Evolutionary conservation across 2,888 invertebrate genomes (phyloP), one percentile per base, ranked within the genome.

Genomic region (Thera obeliscata): DNA sequence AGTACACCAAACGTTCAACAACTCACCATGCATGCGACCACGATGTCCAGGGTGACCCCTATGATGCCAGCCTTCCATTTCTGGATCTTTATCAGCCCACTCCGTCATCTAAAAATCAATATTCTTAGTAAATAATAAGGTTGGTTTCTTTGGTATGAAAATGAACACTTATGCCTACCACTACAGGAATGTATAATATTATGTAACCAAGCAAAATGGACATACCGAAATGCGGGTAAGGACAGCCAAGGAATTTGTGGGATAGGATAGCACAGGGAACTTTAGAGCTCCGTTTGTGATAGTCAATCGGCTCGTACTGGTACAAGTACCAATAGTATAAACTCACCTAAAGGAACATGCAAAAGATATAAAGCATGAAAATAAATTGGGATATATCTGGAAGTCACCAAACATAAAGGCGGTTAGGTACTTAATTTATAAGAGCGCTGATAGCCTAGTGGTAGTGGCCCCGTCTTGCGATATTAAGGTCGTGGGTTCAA

Each of bases 201-300:
- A 46, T 7, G 55, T 38, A 57, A 70, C 70, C 61, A 76, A 69
- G 74, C 58, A 74, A 70, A 74, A 76, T 68, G 60, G 70, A 88
- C 93, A 87, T 91, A 93, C 93, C 93, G 83, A 87, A 84, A 80
- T 92, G 88, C 81, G 88, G 88, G 86, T 87, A 91, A 79, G 91
- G 91, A 84, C 93, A 93, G 84, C 93, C 93, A 87, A 92, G 92
- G 89, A 93, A 93, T 82, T 90, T 84, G 78, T 93, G 93, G 86
- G 93, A 93, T 79, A 93, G 87, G 86, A 93, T 89, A 78, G 82
- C 85, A 83, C 93, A 93, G 75, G 89, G 82, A 74, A 80, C 83
- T 80, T 82, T 84, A 81, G 81, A 79, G 76, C 85, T 80, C 81
- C 83, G 84, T 84, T 84, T 87, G 81, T 83, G 86, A 80, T 93